Percentiles rank a stretch among this genome's conserved stretches.
These are phyloP conservation scores for Hirundo rustica DNA, from an alignment of 2,797 vertebrate genomes.

Conservation along the genomic window DNA sequence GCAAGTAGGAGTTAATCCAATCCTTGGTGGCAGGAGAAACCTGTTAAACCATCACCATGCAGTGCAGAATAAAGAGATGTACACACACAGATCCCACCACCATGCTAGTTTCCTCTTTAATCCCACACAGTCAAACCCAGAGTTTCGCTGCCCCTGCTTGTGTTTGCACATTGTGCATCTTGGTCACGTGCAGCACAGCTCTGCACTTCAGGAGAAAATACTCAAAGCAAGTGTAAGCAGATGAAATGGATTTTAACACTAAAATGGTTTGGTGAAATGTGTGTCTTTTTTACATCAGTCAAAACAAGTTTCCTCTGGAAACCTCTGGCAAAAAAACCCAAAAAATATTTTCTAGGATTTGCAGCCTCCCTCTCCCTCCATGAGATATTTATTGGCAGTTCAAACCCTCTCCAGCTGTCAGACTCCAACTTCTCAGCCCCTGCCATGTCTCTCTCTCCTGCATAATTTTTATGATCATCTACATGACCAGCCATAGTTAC, in stretches of 20 bases:
- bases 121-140: not conserved
- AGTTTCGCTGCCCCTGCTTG: not conserved
- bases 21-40: not conserved
- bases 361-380: not conserved
- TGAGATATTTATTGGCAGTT: not conserved
- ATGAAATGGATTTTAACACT: not conserved
- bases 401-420: not conserved
- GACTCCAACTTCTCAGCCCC: not conserved
- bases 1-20: not conserved
- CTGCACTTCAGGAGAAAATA: not conserved
- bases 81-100: not conserved
- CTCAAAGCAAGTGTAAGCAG: not conserved
- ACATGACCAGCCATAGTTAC: not conserved
- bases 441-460: not conserved
- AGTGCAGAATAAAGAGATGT: not conserved
- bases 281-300: not conserved
- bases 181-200: not conserved
- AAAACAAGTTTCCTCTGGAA: not conserved
- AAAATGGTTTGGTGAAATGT: not conserved
- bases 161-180: accelerated
- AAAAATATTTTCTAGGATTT: not conserved
- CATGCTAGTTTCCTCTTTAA: not conserved
- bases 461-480: not conserved
- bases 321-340: not conserved
- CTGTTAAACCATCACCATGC: not conserved